Percentiles rank a stretch among this genome's conserved stretches.
These are phyloP conservation scores for Rallus limicola DNA, from an alignment of 2,113 vertebrate genomes.

Conservation along the genomic window DNA sequence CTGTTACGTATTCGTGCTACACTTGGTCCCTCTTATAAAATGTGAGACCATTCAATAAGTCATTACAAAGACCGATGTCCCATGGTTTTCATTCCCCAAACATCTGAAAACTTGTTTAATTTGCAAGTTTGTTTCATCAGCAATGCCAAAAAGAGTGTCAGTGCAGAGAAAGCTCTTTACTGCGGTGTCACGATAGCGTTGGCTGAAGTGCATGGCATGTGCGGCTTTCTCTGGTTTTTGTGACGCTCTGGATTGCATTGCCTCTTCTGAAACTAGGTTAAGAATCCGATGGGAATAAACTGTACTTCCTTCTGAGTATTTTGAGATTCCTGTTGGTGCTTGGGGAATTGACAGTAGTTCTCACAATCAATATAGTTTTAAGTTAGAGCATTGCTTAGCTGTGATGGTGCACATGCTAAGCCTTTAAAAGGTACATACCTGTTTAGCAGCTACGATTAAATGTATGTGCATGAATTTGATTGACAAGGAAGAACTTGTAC, in stretches of 20 bases:
- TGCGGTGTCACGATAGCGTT: not conserved
- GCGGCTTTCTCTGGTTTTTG: not conserved
- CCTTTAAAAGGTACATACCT: not conserved
- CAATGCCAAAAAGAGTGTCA: not conserved
- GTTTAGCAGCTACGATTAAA: not conserved
- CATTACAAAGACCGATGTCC: not conserved
- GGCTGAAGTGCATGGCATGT: not conserved
- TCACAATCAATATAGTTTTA: not conserved
- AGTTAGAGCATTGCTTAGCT: not conserved
- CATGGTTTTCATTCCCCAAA: not conserved
- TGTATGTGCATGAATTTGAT: not conserved
- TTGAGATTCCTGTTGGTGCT: not conserved
- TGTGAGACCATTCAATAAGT: no score
- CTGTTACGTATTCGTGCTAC: not conserved
- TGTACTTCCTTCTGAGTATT: not conserved
- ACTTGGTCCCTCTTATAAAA: not conserved
- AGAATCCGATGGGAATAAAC: not conserved
- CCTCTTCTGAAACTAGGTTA: not conserved
- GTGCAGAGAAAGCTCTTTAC: not conserved
- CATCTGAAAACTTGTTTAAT: not conserved
- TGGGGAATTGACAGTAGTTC: not conserved
- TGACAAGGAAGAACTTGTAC: not conserved
- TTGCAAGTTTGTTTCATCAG: not conserved
- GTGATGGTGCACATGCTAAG: not conserved
- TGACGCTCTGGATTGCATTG: rapidly evolving